These are phyloP conservation scores for Oenanthe oenanthe DNA, from an alignment of 2,113 vertebrate genomes.

Conservation along the genomic window DNA sequence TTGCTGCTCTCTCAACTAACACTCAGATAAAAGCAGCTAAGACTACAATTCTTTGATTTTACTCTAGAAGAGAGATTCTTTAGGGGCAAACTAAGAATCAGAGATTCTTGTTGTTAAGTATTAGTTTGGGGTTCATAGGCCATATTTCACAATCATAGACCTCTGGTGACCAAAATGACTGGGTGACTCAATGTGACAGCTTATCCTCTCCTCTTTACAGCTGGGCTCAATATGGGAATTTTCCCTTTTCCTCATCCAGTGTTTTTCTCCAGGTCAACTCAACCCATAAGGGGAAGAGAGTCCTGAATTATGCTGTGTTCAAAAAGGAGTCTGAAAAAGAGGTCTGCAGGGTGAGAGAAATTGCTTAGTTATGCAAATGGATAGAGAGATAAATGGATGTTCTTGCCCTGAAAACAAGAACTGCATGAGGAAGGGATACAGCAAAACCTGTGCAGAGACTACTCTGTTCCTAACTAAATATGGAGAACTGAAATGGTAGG, in stretches of 20 bases:
- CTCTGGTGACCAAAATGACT: background rate
- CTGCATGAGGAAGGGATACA: background rate
- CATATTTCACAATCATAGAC: background rate
- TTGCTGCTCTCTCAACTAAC: background rate
- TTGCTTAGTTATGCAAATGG: background rate
- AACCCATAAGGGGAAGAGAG: background rate
- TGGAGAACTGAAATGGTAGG: background rate
- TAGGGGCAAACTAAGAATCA: background rate
- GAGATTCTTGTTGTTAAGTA: background rate
- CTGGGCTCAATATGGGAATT: background rate
- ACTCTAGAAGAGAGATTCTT: background rate
- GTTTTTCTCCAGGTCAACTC: background rate
- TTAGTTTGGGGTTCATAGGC: background rate
- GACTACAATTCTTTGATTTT: background rate
- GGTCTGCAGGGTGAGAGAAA: background rate
- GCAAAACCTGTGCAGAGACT: background rate
- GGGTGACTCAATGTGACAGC: accelerated
- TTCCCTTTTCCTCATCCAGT: background rate
- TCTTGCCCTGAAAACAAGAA: background rate
- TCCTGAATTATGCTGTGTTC: background rate
- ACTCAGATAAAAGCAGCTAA: background rate
- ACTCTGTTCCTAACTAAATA: background rate
- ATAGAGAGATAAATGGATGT: background rate
- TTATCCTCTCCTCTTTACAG: background rate
- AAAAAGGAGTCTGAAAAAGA: background rate